A percentile compares a stretch with the other conserved stretches of the same genome.
These are phyloP conservation scores for Neuroscelio doddi DNA, from an alignment of 2,888 invertebrate genomes.

Conservation along the genomic window DNA sequence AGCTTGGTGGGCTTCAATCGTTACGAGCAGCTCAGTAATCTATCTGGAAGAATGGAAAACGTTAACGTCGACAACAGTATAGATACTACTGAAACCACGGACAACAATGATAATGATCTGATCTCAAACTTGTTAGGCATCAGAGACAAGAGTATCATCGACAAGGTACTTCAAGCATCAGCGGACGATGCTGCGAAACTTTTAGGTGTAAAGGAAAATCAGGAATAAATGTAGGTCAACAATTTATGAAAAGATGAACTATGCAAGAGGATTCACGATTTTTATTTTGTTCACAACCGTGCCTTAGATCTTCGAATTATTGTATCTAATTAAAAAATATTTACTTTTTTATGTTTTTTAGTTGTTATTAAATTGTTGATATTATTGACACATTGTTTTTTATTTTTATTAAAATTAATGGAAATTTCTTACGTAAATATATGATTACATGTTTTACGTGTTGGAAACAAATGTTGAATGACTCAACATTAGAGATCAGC, in stretches of 20 bases:
- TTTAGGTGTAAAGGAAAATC: slow-evolving; percentile 83
- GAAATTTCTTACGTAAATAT: too few relatives aligned
- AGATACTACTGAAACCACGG: slow-evolving; percentile 57
- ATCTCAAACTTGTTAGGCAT: slow-evolving; percentile 93
- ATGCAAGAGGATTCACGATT: background rate
- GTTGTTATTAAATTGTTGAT: too few relatives aligned
- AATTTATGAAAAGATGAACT: background rate
- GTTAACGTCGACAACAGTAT: slow-evolving; percentile 74
- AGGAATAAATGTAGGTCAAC: slow-evolving; percentile 57
- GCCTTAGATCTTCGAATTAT: slow-evolving; percentile 52
- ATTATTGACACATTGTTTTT: too few relatives aligned
- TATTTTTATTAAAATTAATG: too few relatives aligned
- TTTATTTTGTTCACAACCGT: slow-evolving; percentile 58
- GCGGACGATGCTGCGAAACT: slow-evolving; percentile 91
- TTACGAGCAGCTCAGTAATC: slow-evolving; percentile 64
- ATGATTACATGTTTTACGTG: too few relatives aligned
- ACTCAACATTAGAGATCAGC: too few relatives aligned
- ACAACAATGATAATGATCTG: slow-evolving; percentile 80
- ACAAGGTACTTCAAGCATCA: slow-evolving; percentile 85
- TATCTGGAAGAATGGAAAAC: slow-evolving; percentile 63
- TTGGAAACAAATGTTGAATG: too few relatives aligned
- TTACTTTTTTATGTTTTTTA: too few relatives aligned
- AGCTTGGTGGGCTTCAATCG: slow-evolving; percentile 62
- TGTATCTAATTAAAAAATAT: too few relatives aligned
- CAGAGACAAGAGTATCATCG: slow-evolving; percentile 87